Conservation (phyloP, 2,113 vertebrate genomes). For the Sinocyclocheilus anshuiensis region DNA sequence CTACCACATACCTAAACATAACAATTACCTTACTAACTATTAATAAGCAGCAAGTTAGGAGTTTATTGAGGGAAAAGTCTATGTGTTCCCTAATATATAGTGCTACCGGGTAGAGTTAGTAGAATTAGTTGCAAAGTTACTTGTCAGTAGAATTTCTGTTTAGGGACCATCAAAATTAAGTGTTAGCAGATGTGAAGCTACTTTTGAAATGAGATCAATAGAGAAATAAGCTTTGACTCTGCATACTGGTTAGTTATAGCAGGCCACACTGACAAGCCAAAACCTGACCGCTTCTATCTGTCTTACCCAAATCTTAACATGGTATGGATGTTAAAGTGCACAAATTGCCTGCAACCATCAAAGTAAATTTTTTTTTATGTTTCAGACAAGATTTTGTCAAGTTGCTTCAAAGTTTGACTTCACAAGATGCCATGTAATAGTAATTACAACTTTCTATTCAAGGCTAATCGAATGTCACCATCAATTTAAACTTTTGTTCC, state of each 20-base stretch:
- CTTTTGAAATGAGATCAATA: not conserved
- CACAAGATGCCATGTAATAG: not conserved
- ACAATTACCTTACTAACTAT: not conserved
- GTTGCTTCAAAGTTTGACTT: not conserved
- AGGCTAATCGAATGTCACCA: not conserved
- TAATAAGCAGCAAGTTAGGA: not conserved
- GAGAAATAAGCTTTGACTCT: not conserved
- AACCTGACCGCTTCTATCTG: too few relatives aligned
- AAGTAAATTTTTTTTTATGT: too few relatives aligned
- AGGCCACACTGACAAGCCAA: not conserved
- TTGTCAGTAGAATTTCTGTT: too few relatives aligned
- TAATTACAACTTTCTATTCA: not conserved
- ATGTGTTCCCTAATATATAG: too few relatives aligned
- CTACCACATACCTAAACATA: not conserved
- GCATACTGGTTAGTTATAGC: not conserved
- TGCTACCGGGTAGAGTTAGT: too few relatives aligned
- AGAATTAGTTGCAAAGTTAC: too few relatives aligned
- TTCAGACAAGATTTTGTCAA: not conserved
- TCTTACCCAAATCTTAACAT: not conserved
- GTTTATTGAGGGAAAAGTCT: not conserved
- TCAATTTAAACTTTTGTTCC: not conserved
- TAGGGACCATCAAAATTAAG: too few relatives aligned
- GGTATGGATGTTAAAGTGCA: not conserved
- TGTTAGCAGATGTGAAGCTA: not conserved
- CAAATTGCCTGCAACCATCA: not conserved